Percentiles rank a stretch among this genome's conserved stretches.
phyloP scores from a whole-genome alignment of 1,140 invertebrate genomes.

The Phymorhynchus buccinoides region DNA sequence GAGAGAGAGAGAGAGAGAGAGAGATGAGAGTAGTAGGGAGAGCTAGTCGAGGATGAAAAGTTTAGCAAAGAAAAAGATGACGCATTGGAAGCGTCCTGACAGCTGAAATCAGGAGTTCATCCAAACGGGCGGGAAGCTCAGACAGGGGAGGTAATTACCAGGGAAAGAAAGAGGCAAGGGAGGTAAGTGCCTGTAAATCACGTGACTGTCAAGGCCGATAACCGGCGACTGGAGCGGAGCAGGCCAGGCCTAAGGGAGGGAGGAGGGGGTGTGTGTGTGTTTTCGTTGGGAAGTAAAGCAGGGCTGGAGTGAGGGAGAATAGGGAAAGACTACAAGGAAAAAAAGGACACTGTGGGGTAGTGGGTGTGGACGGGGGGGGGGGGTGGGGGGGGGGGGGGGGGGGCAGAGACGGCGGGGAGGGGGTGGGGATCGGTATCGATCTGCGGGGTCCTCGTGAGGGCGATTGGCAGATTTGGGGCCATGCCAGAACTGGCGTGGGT shows the following conservation, averaged over 20 bases:
- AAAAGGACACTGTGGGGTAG: too few relatives aligned
- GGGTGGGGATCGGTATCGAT: neutral
- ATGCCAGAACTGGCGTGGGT: neutral
- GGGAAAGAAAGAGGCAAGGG: neutral
- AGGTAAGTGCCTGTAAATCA: slow-evolving; percentile 7
- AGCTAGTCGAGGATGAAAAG: neutral
- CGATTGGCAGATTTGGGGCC: slow-evolving; percentile 6
- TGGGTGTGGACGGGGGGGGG: too few relatives aligned
- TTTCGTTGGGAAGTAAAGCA: neutral
- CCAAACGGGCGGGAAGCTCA: neutral
- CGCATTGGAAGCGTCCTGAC: neutral
- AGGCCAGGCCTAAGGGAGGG: neutral
- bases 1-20: too few relatives aligned
- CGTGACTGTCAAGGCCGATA: slow-evolving; percentile 5
- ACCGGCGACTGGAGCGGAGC: neutral
- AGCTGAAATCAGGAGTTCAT: slow-evolving; percentile 3
- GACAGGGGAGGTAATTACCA: neutral
- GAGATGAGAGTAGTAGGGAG: too few relatives aligned
- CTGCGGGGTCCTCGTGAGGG: neutral
- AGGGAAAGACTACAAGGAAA: too few relatives aligned
- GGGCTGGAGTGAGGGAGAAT: neutral
- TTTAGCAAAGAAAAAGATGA: neutral
- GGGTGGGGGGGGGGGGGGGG: too few relatives aligned
- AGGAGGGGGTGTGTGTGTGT: too few relatives aligned
- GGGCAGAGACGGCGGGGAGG: too few relatives aligned